Percentiles rank a stretch among this genome's conserved stretches.
Evolutionary conservation across 2,113 vertebrate species (phyloP).

Genomic region (Abramis brama): DNA sequence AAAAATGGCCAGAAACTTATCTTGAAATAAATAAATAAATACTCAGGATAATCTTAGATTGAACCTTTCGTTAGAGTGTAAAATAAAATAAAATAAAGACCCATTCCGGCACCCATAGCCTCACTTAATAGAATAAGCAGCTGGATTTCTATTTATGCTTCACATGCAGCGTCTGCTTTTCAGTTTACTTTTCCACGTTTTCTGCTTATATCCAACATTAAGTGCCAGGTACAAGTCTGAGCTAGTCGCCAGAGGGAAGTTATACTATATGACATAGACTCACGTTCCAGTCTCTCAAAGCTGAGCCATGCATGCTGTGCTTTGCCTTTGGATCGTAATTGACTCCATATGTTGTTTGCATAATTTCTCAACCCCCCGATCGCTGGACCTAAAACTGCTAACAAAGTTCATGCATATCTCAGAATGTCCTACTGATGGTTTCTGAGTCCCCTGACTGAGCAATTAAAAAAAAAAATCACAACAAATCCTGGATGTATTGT

Average conservation of each 20-base stretch:
- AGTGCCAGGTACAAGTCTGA: slow-evolving; percentile 56
- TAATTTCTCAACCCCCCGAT: slow-evolving; percentile 50
- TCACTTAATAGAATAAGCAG: slow-evolving; percentile 70
- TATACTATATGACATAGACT: slow-evolving; percentile 50
- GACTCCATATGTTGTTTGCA: slow-evolving; percentile 77
- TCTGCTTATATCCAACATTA: slow-evolving; percentile 45
- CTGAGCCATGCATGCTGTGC: slow-evolving; percentile 57
- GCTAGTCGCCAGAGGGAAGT: slow-evolving; percentile 58
- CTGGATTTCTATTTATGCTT: slow-evolving; percentile 74
- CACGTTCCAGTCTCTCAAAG: slow-evolving; percentile 45
- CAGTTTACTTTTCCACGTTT: slow-evolving; percentile 57
- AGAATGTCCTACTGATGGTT: slow-evolving; percentile 1
- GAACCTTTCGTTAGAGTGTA: neutral
- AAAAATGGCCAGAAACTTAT: neutral
- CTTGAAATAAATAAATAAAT: neutral
- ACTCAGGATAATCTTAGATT: neutral
- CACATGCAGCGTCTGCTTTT: slow-evolving; percentile 56
- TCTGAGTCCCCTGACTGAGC: neutral
- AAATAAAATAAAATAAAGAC: slow-evolving; percentile 39
- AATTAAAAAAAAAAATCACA: neutral
- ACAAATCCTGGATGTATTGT: slow-evolving; percentile 4
- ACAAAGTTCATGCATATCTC: slow-evolving; percentile 56
- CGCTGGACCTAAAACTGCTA: slow-evolving; percentile 56
- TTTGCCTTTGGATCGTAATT: slow-evolving; percentile 68
- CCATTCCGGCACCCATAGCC: slow-evolving; percentile 57